Conservation (phyloP, 2,888 invertebrate species). For the Amiota communis region DNA sequence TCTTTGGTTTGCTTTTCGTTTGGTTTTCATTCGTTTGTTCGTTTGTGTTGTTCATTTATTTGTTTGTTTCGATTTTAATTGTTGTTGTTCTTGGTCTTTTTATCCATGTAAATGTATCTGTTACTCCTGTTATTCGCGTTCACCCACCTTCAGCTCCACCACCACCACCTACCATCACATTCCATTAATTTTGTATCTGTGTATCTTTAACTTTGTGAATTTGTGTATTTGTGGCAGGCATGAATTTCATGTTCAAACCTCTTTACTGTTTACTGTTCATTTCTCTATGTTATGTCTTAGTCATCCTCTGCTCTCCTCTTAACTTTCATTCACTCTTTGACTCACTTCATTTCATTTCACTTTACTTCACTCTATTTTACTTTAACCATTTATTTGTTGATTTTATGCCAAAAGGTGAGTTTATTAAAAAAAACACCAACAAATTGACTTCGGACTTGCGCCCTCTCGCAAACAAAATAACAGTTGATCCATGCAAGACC, state of each 20-base stretch:
- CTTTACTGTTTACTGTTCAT: not conserved
- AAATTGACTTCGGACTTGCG: conserved; percentile 1
- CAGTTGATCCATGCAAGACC: not conserved
- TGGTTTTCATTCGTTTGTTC: conserved; percentile 2
- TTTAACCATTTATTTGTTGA: conserved; percentile 19
- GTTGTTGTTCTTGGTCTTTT: conserved; percentile 20
- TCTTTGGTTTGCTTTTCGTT: conserved; percentile 24
- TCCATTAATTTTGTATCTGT: not conserved
- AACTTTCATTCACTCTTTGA: not conserved
- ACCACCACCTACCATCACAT: not conserved
- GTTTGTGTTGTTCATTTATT: conserved; percentile 2
- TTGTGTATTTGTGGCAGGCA: not conserved
- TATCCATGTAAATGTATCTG: conserved; percentile 7
- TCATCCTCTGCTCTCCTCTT: not conserved
- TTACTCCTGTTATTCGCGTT: not conserved
- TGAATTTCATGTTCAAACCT: not conserved
- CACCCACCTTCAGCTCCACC: not conserved
- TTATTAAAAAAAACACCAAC: conserved; percentile 18
- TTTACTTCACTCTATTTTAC: not conserved
- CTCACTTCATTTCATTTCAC: too few relatives aligned
- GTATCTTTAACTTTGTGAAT: conserved; percentile 3
- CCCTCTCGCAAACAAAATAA: not conserved
- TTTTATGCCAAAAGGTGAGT: conserved; percentile 27
- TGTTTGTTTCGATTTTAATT: conserved; percentile 26
- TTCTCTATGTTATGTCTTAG: not conserved